These are phyloP conservation scores for Elephas maximus DNA, from an alignment of 2,113 vertebrate species.

Conservation along the genomic window DNA sequence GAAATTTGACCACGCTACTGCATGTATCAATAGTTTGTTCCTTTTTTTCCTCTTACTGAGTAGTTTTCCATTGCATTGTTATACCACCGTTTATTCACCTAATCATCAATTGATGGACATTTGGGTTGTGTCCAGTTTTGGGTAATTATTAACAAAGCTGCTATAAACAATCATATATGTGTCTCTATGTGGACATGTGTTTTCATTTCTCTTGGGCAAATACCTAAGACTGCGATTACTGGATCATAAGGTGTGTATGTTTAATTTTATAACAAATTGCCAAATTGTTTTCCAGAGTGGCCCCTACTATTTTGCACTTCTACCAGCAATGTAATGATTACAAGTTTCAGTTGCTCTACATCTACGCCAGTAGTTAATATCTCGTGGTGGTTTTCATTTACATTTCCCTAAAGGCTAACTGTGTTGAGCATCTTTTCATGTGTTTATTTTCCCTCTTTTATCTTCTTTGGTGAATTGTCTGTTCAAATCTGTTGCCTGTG, in stretches of 20 bases:
- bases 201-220: no score
- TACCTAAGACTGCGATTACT: no score
- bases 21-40: not conserved
- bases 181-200: not conserved
- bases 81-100: not conserved
- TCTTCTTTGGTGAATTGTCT: not conserved
- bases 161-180: not conserved
- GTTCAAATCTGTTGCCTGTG: not conserved
- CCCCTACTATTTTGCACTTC: not conserved
- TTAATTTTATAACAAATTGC: no score
- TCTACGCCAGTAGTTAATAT: not conserved
- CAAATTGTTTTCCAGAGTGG: no score
- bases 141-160: not conserved
- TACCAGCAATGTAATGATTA: not conserved
- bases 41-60: not conserved
- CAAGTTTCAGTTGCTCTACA: not conserved
- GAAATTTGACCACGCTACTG: not conserved
- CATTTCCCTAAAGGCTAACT: not conserved
- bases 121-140: not conserved
- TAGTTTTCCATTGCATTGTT: not conserved
- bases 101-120: not conserved
- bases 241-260: no score
- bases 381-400: not conserved
- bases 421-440: not conserved
- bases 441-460: not conserved